These are phyloP conservation scores for Boloria euphrosyne DNA, from an alignment of 2,888 invertebrate genomes.

Conservation along the genomic window DNA sequence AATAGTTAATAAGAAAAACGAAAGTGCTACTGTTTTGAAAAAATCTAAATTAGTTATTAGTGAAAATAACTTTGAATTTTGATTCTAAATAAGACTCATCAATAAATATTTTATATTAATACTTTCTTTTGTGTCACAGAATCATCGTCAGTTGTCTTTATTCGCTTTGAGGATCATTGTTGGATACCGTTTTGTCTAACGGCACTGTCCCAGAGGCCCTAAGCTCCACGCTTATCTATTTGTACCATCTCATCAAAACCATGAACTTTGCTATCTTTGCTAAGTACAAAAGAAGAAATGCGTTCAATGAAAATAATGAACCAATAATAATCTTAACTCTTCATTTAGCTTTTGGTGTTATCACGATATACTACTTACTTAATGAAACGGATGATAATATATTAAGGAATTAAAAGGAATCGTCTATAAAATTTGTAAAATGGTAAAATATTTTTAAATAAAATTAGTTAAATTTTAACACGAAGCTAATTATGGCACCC, in stretches of 20 bases:
- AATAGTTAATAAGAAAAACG: too few species aligned
- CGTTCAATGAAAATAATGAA: neutral
- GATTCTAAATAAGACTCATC: neutral
- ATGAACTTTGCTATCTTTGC: slow-evolving; percentile 2
- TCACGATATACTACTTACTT: neutral
- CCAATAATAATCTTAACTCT: neutral
- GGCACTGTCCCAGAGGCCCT: slow-evolving; percentile 65
- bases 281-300: neutral
- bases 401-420: too few species aligned
- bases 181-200: slow-evolving; percentile 66
- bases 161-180: slow-evolving; percentile 59
- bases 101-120: neutral
- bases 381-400: too few species aligned
- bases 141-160: slow-evolving; percentile 51
- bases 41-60: too few species aligned
- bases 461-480: too few species aligned
- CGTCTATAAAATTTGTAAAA: too few species aligned
- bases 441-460: too few species aligned
- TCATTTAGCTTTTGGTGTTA: neutral
- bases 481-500: too few species aligned
- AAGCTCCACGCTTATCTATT: slow-evolving; percentile 45
- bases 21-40: too few species aligned
- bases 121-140: slow-evolving; percentile 30
- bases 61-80: too few species aligned
- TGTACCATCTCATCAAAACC: slow-evolving; percentile 52